Evolutionary conservation across 2,888 invertebrate species (phyloP).

Genomic region (Callinectes sapidus): DNA sequence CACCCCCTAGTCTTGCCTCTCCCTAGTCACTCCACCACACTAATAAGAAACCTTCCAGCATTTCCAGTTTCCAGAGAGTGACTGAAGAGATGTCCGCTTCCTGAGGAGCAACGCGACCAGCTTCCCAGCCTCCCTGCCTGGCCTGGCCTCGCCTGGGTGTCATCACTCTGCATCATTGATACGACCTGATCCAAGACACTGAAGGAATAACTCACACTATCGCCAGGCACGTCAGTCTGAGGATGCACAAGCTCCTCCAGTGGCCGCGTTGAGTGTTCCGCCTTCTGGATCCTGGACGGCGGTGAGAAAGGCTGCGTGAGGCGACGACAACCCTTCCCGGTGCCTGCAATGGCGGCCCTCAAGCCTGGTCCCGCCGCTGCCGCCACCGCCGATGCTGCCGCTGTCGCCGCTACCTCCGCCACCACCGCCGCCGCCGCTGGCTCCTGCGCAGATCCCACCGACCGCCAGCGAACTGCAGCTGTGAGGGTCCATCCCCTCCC

Average conservation of each 20-base stretch:
- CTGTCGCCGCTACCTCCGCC: constrained; percentile 46
- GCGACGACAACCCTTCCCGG: constrained; percentile 46
- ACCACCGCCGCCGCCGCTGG: constrained; percentile 45
- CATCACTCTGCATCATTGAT: constrained; percentile 63
- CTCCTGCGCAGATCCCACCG: constrained; percentile 65
- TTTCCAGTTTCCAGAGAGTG: constrained; percentile 30
- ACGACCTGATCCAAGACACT: constrained; percentile 53
- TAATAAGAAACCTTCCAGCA: neutral
- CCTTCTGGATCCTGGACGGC: neutral
- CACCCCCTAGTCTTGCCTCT: neutral
- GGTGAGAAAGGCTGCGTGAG: neutral
- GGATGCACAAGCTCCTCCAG: neutral
- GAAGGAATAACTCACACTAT: constrained; percentile 54
- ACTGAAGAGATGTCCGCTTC: constrained; percentile 3
- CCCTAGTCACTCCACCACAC: constrained; percentile 2
- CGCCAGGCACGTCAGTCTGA: neutral
- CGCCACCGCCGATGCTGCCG: constrained; percentile 50
- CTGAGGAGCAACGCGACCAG: constrained; percentile 32
- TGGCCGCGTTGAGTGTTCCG: neutral
- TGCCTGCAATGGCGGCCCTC: constrained; percentile 63
- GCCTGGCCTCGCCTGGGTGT: constrained; percentile 39
- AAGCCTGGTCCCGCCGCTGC: constrained; percentile 50
- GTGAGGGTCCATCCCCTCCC: constrained; percentile 19
- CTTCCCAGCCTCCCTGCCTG: constrained; percentile 48
- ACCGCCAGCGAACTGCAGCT: constrained; percentile 53